phyloP scores from a whole-genome alignment of 64 coral and sea anemone genomes.

The Pocillopora verrucosa region DNA sequence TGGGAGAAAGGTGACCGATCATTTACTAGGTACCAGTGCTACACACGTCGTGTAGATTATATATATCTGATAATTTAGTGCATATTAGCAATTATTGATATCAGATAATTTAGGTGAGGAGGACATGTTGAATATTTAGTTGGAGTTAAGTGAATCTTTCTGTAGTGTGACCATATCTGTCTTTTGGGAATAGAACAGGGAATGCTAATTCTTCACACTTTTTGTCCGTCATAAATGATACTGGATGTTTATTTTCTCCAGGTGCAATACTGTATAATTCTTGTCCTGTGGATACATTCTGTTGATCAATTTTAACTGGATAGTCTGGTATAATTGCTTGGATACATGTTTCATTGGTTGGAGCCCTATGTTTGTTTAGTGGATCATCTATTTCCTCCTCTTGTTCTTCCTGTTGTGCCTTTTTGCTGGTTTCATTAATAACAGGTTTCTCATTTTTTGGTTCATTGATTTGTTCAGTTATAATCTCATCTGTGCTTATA shows the following conservation, averaged over 20 bases:
- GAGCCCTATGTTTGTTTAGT: conserved; percentile 68
- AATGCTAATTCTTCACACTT: conserved; percentile 73
- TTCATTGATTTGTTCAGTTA: conserved; percentile 57
- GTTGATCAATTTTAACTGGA: no score
- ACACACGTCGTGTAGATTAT: no score
- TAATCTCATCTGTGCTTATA: conserved; percentile 50
- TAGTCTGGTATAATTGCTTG: conserved; percentile 62
- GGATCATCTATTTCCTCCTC: conserved; percentile 69
- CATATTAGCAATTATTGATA: no score
- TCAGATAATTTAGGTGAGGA: no score
- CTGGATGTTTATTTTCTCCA: conserved; percentile 50
- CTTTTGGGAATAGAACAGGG: conserved; percentile 66
- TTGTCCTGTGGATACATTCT: conserved; percentile 14
- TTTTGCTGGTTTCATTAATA: conserved; percentile 57
- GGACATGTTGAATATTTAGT: conserved; percentile 61
- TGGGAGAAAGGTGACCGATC: no score
- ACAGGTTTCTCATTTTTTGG: conserved; percentile 51
- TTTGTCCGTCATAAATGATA: conserved; percentile 46
- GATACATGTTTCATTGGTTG: conserved; percentile 71
- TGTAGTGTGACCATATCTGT: conserved; percentile 73
- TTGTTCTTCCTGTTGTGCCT: conserved; percentile 7
- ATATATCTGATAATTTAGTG: no score
- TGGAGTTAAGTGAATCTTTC: conserved; percentile 68
- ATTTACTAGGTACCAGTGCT: no score
- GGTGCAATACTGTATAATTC: conserved; percentile 72